Base-by-base conservation (phyloP, 2,113 vertebrate genomes). In the Dipodomys stephensi region DNA sequence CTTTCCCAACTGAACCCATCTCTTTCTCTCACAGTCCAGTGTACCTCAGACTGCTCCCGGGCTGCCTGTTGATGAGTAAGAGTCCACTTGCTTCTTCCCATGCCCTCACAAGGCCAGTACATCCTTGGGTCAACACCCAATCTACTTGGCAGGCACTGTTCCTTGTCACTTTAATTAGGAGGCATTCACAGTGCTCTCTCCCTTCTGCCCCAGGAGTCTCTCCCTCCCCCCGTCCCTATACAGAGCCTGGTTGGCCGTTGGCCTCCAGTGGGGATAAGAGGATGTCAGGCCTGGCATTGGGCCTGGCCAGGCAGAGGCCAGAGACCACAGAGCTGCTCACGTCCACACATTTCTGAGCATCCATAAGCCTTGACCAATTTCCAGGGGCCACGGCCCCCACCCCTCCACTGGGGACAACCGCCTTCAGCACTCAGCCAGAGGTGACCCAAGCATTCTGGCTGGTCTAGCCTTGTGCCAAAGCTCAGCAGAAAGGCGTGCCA, bases 301-400 rank as follows among this genome's bases (percentile, higher is more conserved):
- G 49, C 44, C 91, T 81, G 69, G 25, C 85, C 82, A 35, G 44
- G 71, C 49, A 30, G 68, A 90, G 82, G 57, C 78, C 89, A 79
- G 19, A 23, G 84, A 68, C 81, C 10, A 27, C 82, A 60, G 74
- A 72, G 49, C 39, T 23, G 60, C 94, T 97, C 94, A 83, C 23
- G 11, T 93, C 93, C n/a, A 5, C 95, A 91, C 73, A 85, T 94
- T 90, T 91, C 78, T 93, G 76, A 82, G 65, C 72, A 49, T 67
- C 69, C 84, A 64, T 27, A 83, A 72, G 6, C 44, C 72, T 30
- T 74, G 93, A 88, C 65, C 83, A 30, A 7, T 35, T 28, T 89
- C 89, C 87, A 81, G 73, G 28, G 73, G 73, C 84, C 84, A 67
- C 92, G 82, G 65, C 62, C 74, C 73, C 57, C 28, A 15, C 69